Evolutionary conservation across 2,888 invertebrate genomes (phyloP), one percentile per base, ranked within the genome.

Genomic region (Rapana venosa): DNA sequence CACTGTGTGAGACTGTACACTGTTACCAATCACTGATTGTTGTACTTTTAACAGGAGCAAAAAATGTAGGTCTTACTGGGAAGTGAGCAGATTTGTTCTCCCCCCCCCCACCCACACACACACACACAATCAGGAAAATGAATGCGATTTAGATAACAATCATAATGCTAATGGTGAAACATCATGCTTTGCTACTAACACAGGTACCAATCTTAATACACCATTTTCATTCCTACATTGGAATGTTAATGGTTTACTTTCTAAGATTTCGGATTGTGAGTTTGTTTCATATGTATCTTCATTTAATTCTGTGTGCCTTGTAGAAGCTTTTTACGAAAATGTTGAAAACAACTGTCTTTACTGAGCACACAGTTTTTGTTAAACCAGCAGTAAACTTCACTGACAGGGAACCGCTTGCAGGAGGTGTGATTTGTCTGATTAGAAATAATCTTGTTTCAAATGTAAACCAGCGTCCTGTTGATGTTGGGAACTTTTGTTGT

Each of bases 201-300:
- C 47, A 47, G 8, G 47, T 47, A 15, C 6, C 0, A 47, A 56
- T 83, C 15, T 15, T 11, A 36, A 26, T 26, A 83, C 36, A 26
- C 32, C 32, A n/a, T 47, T 86, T 32, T 86, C 85, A 11, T 61
- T 86, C 22, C n/a, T 86, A 17, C 61, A 61, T 8, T 86, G 85
- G 58, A 86, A 86, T 61, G 85, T 86, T 1, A 58, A 86, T 61
- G 85, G 85, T 17, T 86, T 86, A 8, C 32, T 86, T 30, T 6
- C 15, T 6, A 86, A 86, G 26, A 13, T 61, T 13, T 15, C 11
- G 13, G 58, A 86, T 58, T n/a, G 15, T 17, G 85, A 61, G 1
- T 56, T 47, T 26, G 17, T 86, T 17, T 86, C 85, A 17, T 86
- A 30, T 86, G 17, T 86, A 20, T 30, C 22, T 22, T 22, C 13